A percentile compares a stretch with the other conserved stretches of the same genome.
Conservation (phyloP, 2,113 vertebrate genomes). For the Glaucidium brasilianum region DNA sequence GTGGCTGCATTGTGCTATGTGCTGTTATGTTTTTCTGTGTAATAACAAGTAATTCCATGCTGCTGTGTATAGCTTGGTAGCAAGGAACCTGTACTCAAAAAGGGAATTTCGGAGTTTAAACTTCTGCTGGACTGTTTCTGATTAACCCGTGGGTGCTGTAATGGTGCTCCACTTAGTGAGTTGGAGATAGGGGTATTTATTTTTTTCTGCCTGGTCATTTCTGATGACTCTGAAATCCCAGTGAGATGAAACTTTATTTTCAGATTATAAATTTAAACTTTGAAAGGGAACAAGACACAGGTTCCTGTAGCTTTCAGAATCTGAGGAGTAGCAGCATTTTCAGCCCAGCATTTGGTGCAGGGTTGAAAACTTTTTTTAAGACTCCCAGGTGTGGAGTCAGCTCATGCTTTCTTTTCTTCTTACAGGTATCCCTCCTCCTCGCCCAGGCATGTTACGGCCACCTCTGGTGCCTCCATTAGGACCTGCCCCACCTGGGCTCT, state of each 20-base stretch:
- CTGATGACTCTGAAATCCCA: not conserved
- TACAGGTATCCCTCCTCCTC: constrained; percentile 93
- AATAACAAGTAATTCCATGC: not conserved
- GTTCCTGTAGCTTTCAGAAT: not conserved
- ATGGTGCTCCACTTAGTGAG: not conserved
- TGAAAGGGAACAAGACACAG: not conserved
- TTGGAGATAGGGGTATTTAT: not conserved
- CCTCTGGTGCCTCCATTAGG: constrained; percentile 82
- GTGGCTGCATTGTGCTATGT: not conserved
- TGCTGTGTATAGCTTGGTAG: not conserved
- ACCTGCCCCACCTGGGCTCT: constrained; percentile 85
- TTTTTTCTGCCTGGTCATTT: not conserved
- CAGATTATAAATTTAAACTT: not conserved
- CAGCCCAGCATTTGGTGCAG: not conserved
- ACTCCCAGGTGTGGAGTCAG: not conserved
- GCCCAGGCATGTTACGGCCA: constrained; percentile 85
- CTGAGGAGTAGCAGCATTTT: not conserved
- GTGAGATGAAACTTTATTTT: not conserved
- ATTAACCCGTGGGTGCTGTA: not conserved
- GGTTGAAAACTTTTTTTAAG: not conserved
- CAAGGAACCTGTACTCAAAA: not conserved
- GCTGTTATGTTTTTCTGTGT: not conserved
- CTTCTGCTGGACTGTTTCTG: not conserved
- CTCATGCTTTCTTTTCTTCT: not conserved
- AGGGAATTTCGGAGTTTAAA: not conserved